Percentiles rank a stretch among this genome's conserved stretches.
Evolutionary conservation across 2,113 vertebrate genomes (phyloP).

Genomic region (Epinephelus cyanopodus): DNA sequence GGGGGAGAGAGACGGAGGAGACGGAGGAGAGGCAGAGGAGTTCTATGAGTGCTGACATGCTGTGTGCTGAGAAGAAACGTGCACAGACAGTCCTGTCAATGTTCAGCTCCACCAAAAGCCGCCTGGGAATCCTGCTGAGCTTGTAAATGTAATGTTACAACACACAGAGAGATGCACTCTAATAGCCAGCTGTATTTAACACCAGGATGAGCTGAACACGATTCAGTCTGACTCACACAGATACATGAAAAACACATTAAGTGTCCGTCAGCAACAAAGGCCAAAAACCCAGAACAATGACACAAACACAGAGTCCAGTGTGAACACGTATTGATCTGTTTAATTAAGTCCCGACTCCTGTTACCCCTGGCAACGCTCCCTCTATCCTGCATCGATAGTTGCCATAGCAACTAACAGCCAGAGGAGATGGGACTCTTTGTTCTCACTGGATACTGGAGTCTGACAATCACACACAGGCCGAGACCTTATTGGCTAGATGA

Average conservation of each 20-base stretch:
- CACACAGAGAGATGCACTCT: not conserved
- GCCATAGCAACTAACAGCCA: constrained; percentile 80
- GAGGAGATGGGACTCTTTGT: constrained; percentile 51
- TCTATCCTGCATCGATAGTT: constrained; percentile 77
- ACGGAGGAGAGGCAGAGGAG: constrained; percentile 10
- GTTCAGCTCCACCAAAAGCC: constrained; percentile 13
- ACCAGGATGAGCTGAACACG: not conserved
- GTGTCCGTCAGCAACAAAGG: no score
- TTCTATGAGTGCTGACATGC: constrained; percentile 43
- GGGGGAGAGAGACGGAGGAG: not conserved
- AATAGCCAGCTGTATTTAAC: not conserved
- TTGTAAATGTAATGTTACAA: constrained; percentile 15
- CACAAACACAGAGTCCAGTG: constrained; percentile 27
- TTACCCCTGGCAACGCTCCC: constrained; percentile 82
- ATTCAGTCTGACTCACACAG: constrained; percentile 5
- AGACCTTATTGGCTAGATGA: constrained; percentile 2
- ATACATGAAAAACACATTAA: not conserved
- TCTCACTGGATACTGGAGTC: constrained; percentile 49
- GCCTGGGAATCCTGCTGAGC: constrained; percentile 60
- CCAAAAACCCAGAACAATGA: no score
- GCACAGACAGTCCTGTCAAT: constrained; percentile 42
- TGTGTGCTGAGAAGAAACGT: constrained; percentile 42
- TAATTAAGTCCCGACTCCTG: constrained; percentile 77
- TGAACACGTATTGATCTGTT: constrained; percentile 68
- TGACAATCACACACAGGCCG: constrained; percentile 39